phyloP scores from a whole-genome alignment of 2,888 invertebrate genomes.

The Netelia melanura region DNA sequence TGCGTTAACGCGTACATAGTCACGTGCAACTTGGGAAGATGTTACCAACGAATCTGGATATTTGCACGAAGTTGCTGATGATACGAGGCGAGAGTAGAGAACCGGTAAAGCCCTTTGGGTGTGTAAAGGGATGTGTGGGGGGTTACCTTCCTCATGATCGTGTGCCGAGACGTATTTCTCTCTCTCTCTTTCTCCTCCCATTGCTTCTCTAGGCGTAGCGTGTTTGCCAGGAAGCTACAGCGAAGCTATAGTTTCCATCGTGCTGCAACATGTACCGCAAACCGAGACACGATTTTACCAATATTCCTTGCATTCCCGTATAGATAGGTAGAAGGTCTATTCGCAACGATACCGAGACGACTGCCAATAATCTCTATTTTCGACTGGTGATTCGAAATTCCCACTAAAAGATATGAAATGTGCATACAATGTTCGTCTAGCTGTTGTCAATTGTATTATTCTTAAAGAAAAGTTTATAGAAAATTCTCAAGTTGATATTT shows the following conservation, averaged over 20 bases:
- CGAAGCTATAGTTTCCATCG: constrained; percentile 18
- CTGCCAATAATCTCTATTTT: constrained; percentile 17
- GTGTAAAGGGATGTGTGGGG: not conserved
- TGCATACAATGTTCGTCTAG: not conserved
- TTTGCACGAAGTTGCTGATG: constrained; percentile 38
- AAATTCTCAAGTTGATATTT: too few relatives aligned
- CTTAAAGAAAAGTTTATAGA: too few relatives aligned
- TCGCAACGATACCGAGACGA: constrained; percentile 3
- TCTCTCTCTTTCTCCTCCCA: not conserved
- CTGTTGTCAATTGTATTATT: too few relatives aligned
- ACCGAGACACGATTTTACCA: constrained; percentile 46
- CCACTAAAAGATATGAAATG: not conserved
- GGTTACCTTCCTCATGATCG: constrained; percentile 31
- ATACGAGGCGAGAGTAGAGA: constrained; percentile 35
- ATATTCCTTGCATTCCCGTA: constrained; percentile 5
- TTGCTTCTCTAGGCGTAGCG: not conserved
- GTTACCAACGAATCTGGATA: constrained; percentile 45
- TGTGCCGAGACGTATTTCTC: constrained; percentile 24
- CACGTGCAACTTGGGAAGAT: constrained; percentile 21
- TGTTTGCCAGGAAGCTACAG: constrained; percentile 21
- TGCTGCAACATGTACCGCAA: constrained; percentile 21
- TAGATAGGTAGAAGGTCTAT: constrained; percentile 3
- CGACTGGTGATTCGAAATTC: constrained; percentile 20
- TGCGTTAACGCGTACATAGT: constrained; percentile 7
- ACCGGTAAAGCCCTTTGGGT: constrained; percentile 1